Base-by-base conservation (phyloP, 53 echinoderm and acorn worm species). In the Henricia sp. region DNA sequence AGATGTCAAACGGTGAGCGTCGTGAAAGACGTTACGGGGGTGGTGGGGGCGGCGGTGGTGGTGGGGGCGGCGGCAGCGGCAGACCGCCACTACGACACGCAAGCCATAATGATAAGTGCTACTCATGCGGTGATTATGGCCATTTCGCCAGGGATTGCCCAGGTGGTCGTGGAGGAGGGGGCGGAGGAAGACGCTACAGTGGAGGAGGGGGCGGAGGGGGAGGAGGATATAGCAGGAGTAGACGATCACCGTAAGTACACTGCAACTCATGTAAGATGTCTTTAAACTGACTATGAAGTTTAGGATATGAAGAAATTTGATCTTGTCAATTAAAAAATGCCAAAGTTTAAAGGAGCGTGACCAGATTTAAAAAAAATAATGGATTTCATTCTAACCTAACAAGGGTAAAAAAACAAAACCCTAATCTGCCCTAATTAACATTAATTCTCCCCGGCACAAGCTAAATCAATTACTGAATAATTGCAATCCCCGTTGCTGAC, bases 131-230 rank as follows among this genome's bases (percentile, higher is more conserved):
- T 0, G 82, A 93, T 52, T 51, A 74, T 14, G 96, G 96, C 2
- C 96, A 96, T 77, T 90, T 87, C 53, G 96, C 96, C 33, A 82
- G 96, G 28, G 96, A 96, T 37, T 96, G 95, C 71, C n/a, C n/a
- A n/a, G n/a, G n/a, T n/a, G 43, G 60, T 17, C 56, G 43, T 37
- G 59, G 88, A 26, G 73, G 74, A 19, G 52, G 86, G 50, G 50
- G 57, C 17, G 86, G 90, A 4, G 84, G 84, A 36, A 42, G 82
- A 32, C 68, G 68, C n/a, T 65, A 65, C 19, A 35, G 65, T 1
- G 42, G 42, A 6, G 42, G 46, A 8, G 77, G 59, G 17, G 60
- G 77, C 19, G 77, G 77, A 6, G 30, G 52, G 4, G 10, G 55
- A 13, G 12, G 39, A 13, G 27, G 75, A 0, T 17, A 38, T 17